These are phyloP conservation scores for Rissa tridactyla DNA, from an alignment of 2,113 vertebrate genomes.

Conservation along the genomic window DNA sequence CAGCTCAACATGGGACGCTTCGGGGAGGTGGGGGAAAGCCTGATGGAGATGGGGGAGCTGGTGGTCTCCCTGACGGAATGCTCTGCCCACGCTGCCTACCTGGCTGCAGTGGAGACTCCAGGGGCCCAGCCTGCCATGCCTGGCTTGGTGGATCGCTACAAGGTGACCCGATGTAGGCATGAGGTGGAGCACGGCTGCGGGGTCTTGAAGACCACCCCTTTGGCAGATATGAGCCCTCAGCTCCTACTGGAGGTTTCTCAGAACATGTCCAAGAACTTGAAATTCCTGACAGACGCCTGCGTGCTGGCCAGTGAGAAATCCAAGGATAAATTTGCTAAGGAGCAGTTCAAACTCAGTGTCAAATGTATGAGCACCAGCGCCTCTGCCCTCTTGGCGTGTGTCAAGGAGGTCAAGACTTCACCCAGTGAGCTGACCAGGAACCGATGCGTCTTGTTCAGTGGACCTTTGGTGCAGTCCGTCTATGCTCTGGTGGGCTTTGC, in stretches of 20 bases:
- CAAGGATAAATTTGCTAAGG: conserved; percentile 91
- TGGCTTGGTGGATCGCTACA: conserved; percentile 96
- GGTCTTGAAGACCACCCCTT: conserved; percentile 82
- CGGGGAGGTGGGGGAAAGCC: conserved; percentile 88
- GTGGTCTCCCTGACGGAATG: conserved; percentile 95
- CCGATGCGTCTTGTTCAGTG: conserved; percentile 93
- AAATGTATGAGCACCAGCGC: conserved; percentile 96
- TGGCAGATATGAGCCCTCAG: conserved; percentile 91
- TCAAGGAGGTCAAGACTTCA: conserved; percentile 92
- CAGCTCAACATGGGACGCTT: conserved; percentile 99
- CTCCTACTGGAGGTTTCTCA: conserved; percentile 95
- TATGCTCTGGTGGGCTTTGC: conserved; percentile 93
- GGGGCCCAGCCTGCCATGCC: conserved; percentile 88
- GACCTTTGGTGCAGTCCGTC: conserved; percentile 91
- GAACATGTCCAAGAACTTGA: conserved; percentile 92
- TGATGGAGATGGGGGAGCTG: conserved; percentile 91
- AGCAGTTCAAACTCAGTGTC: conserved; percentile 96
- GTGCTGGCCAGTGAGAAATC: conserved; percentile 90
- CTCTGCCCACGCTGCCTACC: conserved; percentile 93
- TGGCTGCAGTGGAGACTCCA: conserved; percentile 88
- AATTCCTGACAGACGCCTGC: conserved; percentile 92
- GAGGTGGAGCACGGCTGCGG: conserved; percentile 94
- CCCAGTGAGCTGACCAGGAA: conserved; percentile 91
- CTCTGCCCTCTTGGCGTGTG: conserved; percentile 92
- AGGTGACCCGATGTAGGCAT: conserved; percentile 93